Evolutionary conservation across 2,888 invertebrate species (phyloP), one percentile per base, ranked within the genome.

Genomic region (Cryptops parisi): DNA sequence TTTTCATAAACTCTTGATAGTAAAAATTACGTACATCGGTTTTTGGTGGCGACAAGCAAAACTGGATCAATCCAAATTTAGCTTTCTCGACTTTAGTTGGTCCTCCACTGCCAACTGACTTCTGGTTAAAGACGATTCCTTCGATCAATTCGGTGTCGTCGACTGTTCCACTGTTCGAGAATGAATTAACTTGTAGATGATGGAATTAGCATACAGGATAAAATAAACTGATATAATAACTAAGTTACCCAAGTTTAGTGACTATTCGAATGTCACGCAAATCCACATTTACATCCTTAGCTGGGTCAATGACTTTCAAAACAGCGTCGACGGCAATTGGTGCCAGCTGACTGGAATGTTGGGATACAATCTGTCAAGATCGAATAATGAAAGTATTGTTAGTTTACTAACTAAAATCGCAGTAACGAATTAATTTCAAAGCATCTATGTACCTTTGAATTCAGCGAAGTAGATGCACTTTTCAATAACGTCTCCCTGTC

Each of bases 21-120:
- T n/a, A n/a, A n/a, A n/a, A n/a, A n/a, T n/a, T 49, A 72, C 79
- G 77, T 68, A 86, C 86, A 71, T 99, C 97, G 53, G 98, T 98
- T 74, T 99, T 99, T 5, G 98, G 98, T 51, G 98, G 90, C 15
- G 98, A 98, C 69, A 99, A 89, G 69, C 98, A 99, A 72, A 99
- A 99, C 71, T 99, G 98, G 60, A 99, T 97, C 17, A 99, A 79
- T 55, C 88, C 98, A 70, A 99, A 91, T 73, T 94, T 97, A 4
- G 96, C 97, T 68, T 97, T 97, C 69, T 98, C 97, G 55, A 98
- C 78, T 61, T 84, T 81, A 64, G 82, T 86, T 0, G 96, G 94
- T 0, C 94, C 96, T 65, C 88, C 91, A 22, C 84, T 79, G 63
- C 93, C 89, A 51, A 87, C 78, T 1, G 88, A 78, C 64, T 82